Base-by-base conservation (phyloP, 2,113 vertebrate species). In the Protobothrops flavoviridis region DNA sequence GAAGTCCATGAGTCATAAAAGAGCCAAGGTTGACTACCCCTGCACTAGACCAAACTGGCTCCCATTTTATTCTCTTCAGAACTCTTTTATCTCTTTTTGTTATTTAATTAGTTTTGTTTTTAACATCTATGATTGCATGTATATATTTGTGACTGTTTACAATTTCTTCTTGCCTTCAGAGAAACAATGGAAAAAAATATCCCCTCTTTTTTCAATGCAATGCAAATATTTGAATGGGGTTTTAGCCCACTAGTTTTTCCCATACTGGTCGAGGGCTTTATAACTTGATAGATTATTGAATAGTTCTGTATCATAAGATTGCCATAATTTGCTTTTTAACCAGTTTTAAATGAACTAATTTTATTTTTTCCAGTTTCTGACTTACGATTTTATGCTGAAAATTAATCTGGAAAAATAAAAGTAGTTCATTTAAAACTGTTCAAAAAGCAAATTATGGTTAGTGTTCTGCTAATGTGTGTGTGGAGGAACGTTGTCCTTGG, bases 401-500 rank as follows among this genome's bases (percentile, higher is more conserved):
- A 48, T 26, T 17, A 23, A 29, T 57, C 50, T 26, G 56, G 39
- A 8, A 81, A 24, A 8, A 11, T 56, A 21, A 93, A 50, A 8
- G 3, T 55, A 43, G 9, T n/a, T 64, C 26, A 64, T 81, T 39
- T n/a, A 43, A 92, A 59, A 10, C 56, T 39, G 29, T 39, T 17
- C 53, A 39, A 29, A 53, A 81, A 81, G 1, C 8, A 26, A 64
- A 53, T 24, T 33, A 87, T 86, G 11, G 6, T n/a, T 69, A n/a
- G 64, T 15, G 53, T 24, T 45, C 87, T 39, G 0, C 0, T 0
- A 33, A 92, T 87, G 52, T 88, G 29, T 39, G 39, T 39, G 39
- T 39, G 39, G 39, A 39, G 39, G 39, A 39, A 39, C 39, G 39
- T 39, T 39, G 39, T 39, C 39, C 39, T 39, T 39, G 39, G 39